phyloP scores from a whole-genome alignment of 2,888 invertebrate species.

The Cordilura impudica region DNA sequence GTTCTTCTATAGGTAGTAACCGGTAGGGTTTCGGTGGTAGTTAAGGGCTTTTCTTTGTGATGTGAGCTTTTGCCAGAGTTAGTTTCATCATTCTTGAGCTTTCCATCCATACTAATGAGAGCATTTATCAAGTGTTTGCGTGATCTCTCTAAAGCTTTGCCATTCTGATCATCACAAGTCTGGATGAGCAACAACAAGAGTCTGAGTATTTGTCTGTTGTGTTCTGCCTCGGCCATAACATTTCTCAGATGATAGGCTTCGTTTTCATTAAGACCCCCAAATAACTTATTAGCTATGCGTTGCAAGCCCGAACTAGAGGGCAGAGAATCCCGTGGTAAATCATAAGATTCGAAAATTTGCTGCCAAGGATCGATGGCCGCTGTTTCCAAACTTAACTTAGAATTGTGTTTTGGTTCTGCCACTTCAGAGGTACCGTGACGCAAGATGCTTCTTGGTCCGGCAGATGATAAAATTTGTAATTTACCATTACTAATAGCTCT shows the following conservation, averaged over 20 bases:
- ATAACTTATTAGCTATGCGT: constrained; percentile 86
- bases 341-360: constrained; percentile 78
- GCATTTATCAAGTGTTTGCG: constrained; percentile 84
- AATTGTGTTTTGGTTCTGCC: not conserved
- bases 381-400: constrained; percentile 17
- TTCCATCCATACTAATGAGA: constrained; percentile 81
- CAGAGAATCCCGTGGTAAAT: constrained; percentile 78
- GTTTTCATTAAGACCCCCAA: constrained; percentile 86
- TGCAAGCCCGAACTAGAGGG: constrained; percentile 84
- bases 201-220: constrained; percentile 86
- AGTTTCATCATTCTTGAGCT: constrained; percentile 67
- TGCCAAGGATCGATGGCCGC: constrained; percentile 69
- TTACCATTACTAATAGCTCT: not conserved
- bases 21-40: constrained; percentile 59
- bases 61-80: constrained; percentile 45
- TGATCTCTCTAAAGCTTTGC: constrained; percentile 84
- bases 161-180: constrained; percentile 86
- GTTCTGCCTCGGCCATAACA: constrained; percentile 89
- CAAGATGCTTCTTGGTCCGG: not conserved
- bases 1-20: constrained; percentile 71
- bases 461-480: not conserved
- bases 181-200: constrained; percentile 87
- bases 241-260: constrained; percentile 86
- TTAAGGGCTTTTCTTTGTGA: constrained; percentile 30
- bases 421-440: constrained; percentile 9